Evolutionary conservation across 2,797 vertebrate species (phyloP).

Genomic region (Gephyroberyx darwinii): DNA sequence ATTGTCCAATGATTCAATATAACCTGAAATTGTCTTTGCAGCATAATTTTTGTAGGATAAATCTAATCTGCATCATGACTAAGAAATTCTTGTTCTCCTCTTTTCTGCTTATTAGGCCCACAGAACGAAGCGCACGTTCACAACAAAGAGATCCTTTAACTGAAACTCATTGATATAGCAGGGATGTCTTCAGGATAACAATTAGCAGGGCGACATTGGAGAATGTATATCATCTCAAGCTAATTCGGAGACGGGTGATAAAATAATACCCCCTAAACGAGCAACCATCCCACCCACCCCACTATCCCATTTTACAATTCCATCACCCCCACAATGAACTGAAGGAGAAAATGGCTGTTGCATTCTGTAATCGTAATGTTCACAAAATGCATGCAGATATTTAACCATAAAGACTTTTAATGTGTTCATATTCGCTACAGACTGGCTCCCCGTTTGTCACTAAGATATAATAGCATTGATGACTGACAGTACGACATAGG

Average conservation of each 20-base stretch:
- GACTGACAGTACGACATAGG: not conserved
- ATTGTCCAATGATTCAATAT: not conserved
- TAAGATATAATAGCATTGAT: not conserved
- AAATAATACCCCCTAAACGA: conserved; percentile 15
- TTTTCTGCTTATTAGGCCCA: not conserved
- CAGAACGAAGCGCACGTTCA: conserved; percentile 5
- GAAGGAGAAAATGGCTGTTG: conserved; percentile 54
- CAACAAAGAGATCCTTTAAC: conserved; percentile 10
- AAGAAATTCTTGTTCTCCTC: not conserved
- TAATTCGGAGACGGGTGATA: conserved; percentile 3
- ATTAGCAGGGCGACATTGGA: not conserved
- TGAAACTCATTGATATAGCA: not conserved
- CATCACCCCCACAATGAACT: no score
- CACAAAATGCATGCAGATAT: not conserved
- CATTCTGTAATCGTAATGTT: not conserved
- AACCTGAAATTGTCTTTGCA: conserved; percentile 1
- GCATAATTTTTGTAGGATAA: conserved; percentile 10
- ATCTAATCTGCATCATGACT: conserved; percentile 8
- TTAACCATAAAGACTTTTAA: not conserved
- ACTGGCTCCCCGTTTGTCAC: not conserved
- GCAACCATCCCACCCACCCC: conserved; percentile 55
- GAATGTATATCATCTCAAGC: conserved; percentile 9
- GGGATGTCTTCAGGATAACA: not conserved
- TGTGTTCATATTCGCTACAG: not conserved
- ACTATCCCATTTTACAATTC: not conserved